Evolutionary conservation across 1,140 invertebrate species (phyloP).

Genomic region (Listronotus oregonensis): DNA sequence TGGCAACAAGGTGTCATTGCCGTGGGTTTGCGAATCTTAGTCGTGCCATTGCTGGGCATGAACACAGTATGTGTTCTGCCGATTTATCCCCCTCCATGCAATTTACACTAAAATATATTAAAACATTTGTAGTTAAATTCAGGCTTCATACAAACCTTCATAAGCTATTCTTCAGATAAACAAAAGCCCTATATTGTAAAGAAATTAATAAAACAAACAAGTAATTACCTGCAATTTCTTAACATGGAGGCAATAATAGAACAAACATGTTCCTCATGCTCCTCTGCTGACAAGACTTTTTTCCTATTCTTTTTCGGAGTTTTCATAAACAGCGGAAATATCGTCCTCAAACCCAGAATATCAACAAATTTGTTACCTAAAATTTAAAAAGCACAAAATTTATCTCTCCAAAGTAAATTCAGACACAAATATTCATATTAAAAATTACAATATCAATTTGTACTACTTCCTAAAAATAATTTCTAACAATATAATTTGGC

Average conservation of each 20-base stretch:
- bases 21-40: too few species aligned
- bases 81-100: too few species aligned
- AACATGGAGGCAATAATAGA: conserved; percentile 95
- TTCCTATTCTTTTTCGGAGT: conserved; percentile 88
- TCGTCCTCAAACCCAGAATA: conserved; percentile 92
- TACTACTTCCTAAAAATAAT: too few species aligned
- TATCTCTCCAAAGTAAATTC: conserved; percentile 4
- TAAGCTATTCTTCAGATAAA: too few species aligned
- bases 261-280: conserved; percentile 94
- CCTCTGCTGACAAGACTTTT: conserved; percentile 75
- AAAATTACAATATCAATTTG: not conserved
- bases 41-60: too few species aligned
- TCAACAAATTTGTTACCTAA: conserved; percentile 95
- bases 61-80: too few species aligned
- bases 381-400: not conserved
- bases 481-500: too few species aligned
- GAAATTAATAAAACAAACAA: too few species aligned
- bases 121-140: too few species aligned
- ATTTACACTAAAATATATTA: too few species aligned
- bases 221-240: conserved; percentile 71
- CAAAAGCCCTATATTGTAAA: not conserved
- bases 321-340: conserved; percentile 99
- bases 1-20: too few species aligned
- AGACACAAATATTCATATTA: not conserved
- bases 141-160: too few species aligned